phyloP scores from a whole-genome alignment of 2,888 invertebrate genomes.

The Diaperis boleti region DNA sequence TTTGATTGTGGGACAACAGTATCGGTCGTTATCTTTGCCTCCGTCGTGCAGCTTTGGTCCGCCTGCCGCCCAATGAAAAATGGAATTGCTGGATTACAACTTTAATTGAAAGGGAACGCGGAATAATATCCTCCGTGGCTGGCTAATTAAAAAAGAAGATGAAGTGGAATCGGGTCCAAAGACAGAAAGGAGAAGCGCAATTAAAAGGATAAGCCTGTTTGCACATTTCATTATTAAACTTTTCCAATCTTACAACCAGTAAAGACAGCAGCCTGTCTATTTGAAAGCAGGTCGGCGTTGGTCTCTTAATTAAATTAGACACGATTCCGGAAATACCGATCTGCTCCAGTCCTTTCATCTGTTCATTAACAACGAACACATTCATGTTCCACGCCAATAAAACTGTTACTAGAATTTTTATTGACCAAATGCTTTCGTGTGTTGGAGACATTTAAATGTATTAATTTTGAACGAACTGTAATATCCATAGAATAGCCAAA shows the following conservation, averaged over 20 bases:
- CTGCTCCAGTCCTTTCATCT: not conserved
- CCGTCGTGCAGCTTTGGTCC: no score
- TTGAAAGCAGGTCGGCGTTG: not conserved
- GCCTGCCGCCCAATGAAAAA: no score
- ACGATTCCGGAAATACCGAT: constrained; percentile 8
- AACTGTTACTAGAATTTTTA: not conserved
- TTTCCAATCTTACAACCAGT: not conserved
- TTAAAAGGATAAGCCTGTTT: not conserved
- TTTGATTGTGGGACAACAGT: no score
- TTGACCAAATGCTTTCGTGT: not conserved
- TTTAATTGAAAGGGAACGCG: no score
- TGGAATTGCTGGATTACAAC: no score
- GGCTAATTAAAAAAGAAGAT: no score
- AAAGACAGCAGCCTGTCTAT: no score
- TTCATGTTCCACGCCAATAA: not conserved
- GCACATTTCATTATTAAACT: not conserved
- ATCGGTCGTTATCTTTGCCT: no score
- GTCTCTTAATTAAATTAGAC: not conserved
- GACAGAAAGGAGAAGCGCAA: not conserved
- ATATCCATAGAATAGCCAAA: not conserved
- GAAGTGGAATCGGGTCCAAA: not conserved
- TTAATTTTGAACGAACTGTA: no score
- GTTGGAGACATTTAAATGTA: no score
- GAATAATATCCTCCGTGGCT: no score
- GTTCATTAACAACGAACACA: not conserved